phyloP scores from a whole-genome alignment of 2,888 invertebrate species.

The Hedychridium roseum region DNA sequence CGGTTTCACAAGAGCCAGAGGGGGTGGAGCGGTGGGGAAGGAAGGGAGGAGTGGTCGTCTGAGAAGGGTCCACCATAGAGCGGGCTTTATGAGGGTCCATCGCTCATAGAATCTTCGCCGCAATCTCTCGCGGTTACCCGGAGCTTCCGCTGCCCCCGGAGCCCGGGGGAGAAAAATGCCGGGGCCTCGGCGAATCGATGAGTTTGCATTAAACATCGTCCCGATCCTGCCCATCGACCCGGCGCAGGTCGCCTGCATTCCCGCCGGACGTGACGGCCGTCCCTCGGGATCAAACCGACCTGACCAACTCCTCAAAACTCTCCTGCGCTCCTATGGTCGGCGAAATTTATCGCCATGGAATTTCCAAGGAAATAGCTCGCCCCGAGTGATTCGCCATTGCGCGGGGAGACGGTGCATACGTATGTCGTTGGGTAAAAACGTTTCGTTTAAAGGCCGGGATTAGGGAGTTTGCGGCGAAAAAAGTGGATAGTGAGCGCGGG shows the following conservation, averaged over 20 bases:
- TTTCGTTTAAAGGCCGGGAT: too few species aligned
- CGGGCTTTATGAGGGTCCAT: slow-evolving; percentile 49
- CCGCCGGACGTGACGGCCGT: slow-evolving; percentile 9
- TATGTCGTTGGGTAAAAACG: too few species aligned
- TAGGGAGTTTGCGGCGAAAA: too few species aligned
- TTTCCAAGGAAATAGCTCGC: too few species aligned
- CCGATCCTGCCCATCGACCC: slow-evolving; percentile 12
- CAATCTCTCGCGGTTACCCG: slow-evolving; percentile 46
- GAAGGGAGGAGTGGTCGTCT: slow-evolving; percentile 27
- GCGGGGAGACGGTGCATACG: too few species aligned
- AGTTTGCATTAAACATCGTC: slow-evolving; percentile 57
- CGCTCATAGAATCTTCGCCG: slow-evolving; percentile 54
- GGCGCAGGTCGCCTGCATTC: slow-evolving; percentile 12
- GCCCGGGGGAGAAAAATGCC: slow-evolving; percentile 49
- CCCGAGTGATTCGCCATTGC: too few species aligned
- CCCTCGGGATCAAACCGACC: slow-evolving; percentile 22
- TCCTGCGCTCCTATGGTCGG: too few species aligned
- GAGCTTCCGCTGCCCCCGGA: slow-evolving; percentile 29
- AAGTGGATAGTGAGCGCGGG: too few species aligned
- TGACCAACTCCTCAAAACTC: too few species aligned
- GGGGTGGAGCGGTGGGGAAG: slow-evolving; percentile 23
- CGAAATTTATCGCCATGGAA: slow-evolving; percentile 1
- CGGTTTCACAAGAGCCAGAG: too few species aligned
- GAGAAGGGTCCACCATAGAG: slow-evolving; percentile 26
- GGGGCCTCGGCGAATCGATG: slow-evolving; percentile 52